Conservation (phyloP, 2,797 vertebrate genomes). For the Hirundo rustica region DNA sequence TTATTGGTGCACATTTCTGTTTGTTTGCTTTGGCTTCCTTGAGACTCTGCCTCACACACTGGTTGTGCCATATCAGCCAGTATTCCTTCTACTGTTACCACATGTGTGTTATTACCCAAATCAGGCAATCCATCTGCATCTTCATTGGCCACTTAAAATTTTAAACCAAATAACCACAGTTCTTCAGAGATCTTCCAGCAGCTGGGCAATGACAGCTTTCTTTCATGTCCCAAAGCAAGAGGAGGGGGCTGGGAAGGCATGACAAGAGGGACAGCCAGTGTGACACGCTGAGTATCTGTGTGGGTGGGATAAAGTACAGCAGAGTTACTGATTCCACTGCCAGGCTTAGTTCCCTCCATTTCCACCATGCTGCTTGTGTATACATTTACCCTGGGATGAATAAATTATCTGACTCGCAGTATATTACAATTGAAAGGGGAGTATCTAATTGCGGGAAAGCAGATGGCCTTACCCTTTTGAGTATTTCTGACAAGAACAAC, state of each 20-base stretch:
- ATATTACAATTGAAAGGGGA: conserved; percentile 58
- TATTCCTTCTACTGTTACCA: background rate
- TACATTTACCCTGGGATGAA: conserved; percentile 46
- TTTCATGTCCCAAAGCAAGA: background rate
- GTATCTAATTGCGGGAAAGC: conserved; percentile 61
- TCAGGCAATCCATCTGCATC: background rate
- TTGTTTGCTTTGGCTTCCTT: background rate
- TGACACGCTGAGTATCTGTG: background rate
- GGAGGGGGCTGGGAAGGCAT: accelerated
- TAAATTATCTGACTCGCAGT: conserved; percentile 48
- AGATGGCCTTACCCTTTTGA: conserved; percentile 60
- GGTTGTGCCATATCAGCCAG: background rate
- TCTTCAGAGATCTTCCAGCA: background rate
- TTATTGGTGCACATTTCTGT: background rate
- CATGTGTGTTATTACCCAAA: too few relatives aligned
- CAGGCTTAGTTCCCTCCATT: conserved; percentile 8
- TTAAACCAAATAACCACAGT: background rate
- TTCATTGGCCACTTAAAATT: background rate
- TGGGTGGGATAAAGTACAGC: background rate
- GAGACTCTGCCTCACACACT: background rate
- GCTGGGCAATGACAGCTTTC: background rate
- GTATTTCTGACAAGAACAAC: conserved; percentile 49
- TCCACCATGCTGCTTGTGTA: background rate
- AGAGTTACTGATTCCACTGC: conserved; percentile 40
- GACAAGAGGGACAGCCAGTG: background rate